These are phyloP conservation scores for Mobula birostris DNA, from an alignment of 2,113 vertebrate species.

Conservation along the genomic window DNA sequence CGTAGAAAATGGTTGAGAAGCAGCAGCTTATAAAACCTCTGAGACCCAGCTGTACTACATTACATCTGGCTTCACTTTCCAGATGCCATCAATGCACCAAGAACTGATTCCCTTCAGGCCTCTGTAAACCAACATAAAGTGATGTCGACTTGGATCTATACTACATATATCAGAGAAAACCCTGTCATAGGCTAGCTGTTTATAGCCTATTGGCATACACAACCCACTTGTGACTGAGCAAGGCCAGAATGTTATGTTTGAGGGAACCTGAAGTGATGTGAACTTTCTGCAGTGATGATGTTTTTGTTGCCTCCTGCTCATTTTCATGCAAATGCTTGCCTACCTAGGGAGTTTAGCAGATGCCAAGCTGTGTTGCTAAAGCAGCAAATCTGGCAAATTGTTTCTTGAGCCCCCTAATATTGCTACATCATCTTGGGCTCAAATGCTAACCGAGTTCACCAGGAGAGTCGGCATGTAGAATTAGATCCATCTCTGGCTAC, in stretches of 20 bases:
- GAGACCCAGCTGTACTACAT: too few species aligned
- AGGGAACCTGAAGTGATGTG: neutral
- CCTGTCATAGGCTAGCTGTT: neutral
- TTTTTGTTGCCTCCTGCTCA: neutral
- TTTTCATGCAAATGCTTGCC: neutral
- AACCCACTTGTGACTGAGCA: neutral
- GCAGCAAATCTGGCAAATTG: neutral
- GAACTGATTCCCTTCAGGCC: neutral
- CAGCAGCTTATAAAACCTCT: too few species aligned
- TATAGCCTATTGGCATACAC: neutral
- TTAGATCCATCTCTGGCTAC: neutral
- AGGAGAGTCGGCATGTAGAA: neutral
- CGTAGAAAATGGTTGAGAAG: too few species aligned
- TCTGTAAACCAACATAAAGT: neutral
- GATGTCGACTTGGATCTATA: neutral
- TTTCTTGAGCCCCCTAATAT: neutral
- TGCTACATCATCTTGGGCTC: neutral
- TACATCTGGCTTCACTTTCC: constrained; percentile 22
- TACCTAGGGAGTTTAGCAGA: neutral
- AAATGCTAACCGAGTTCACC: neutral
- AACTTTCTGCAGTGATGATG: too few species aligned
- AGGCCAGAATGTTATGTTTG: neutral
- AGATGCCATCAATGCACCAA: neutral
- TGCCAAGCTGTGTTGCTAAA: neutral
- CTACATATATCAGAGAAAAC: neutral